Evolutionary conservation across 2,797 vertebrate species (phyloP).

Genomic region (Adelosebastes latens): DNA sequence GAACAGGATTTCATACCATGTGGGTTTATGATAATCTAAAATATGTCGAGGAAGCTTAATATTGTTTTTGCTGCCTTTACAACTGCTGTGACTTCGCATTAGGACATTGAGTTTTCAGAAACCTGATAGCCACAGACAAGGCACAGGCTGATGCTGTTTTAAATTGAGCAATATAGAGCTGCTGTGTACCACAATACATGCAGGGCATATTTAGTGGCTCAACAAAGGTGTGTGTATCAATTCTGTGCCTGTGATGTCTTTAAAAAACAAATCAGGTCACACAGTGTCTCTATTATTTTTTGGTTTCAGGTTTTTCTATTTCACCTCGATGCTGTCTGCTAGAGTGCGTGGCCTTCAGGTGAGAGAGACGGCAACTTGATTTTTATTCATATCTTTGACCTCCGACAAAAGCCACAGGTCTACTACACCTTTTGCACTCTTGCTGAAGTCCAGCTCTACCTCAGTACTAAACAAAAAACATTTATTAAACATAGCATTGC

Average conservation of each 20-base stretch:
- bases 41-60: constrained; percentile 42
- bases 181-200: neutral
- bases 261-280: neutral
- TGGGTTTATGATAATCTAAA: constrained; percentile 57
- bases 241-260: neutral
- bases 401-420: neutral
- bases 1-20: constrained; percentile 40
- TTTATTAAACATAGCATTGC: neutral
- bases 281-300: neutral
- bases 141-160: constrained; percentile 6
- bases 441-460: neutral
- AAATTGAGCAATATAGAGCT: constrained; percentile 2
- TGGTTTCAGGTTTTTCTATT: neutral
- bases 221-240: neutral
- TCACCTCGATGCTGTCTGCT: neutral
- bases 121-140: constrained; percentile 10
- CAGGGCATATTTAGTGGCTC: neutral
- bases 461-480: neutral
- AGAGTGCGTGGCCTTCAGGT: neutral
- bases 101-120: constrained; percentile 20
- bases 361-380: neutral
- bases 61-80: constrained; percentile 41
- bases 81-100: constrained; percentile 28
- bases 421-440: neutral
- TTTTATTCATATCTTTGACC: constrained; percentile 5